These are phyloP conservation scores for Neogobius melanostomus DNA, from an alignment of 2,113 vertebrate species.

Conservation along the genomic window DNA sequence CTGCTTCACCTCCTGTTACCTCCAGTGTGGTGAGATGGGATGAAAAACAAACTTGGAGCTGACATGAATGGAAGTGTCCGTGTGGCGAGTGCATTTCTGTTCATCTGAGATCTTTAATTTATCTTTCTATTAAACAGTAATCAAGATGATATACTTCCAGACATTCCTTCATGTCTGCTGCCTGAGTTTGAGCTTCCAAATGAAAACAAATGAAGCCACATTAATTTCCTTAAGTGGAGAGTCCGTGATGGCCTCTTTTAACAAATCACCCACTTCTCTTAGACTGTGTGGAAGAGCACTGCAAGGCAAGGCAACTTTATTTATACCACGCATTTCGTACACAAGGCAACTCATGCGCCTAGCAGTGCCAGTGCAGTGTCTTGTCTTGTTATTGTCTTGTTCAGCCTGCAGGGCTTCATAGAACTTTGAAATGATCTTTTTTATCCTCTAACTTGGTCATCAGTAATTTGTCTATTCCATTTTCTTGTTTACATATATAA, in stretches of 20 bases:
- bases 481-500: no score
- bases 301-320: background rate
- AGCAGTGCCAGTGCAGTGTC: no score
- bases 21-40: slow-evolving; percentile 21
- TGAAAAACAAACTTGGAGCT: no score
- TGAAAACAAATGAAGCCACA: slow-evolving; percentile 30
- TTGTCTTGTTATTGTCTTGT: no score
- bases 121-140: slow-evolving; percentile 18
- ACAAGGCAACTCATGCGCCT: background rate
- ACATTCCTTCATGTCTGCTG: background rate
- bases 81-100: no score
- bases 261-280: slow-evolving; percentile 4
- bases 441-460: no score
- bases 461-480: no score
- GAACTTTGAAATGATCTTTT: no score
- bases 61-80: no score
- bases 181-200: slow-evolving; percentile 12
- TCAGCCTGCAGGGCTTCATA: no score
- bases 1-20: slow-evolving; percentile 52
- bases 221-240: slow-evolving; percentile 22
- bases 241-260: slow-evolving; percentile 11
- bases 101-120: slow-evolving; percentile 3
- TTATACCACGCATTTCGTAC: background rate
- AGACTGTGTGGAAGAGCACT: background rate
- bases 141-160: slow-evolving; percentile 5